These are phyloP conservation scores for Callyntrura sp. DNA, from an alignment of 2,888 invertebrate species.

Conservation along the genomic window DNA sequence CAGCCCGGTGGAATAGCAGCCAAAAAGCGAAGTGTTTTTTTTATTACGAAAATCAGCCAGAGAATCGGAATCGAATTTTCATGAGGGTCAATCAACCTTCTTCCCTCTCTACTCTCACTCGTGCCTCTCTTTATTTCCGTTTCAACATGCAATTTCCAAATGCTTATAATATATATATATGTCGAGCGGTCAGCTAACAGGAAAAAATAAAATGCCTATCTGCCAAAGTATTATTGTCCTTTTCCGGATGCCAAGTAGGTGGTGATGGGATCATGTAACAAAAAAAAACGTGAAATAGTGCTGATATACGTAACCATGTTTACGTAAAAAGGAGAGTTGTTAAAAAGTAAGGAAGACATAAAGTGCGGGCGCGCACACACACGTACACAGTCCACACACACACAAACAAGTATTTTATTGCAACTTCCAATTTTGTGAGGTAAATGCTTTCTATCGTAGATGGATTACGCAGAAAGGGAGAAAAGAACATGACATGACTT, in stretches of 20 bases:
- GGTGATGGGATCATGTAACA: slow-evolving; percentile 3
- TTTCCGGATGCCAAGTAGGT: neutral
- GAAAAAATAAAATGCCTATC: neutral
- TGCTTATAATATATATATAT: too few relatives aligned
- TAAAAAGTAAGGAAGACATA: neutral
- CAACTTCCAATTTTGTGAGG: neutral
- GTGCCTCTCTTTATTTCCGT: neutral
- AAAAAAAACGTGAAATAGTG: neutral
- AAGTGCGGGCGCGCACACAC: neutral
- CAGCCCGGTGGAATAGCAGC: neutral
- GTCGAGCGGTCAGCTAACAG: neutral
- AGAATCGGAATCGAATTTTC: neutral
- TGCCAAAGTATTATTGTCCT: neutral
- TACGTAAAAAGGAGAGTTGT: neutral
- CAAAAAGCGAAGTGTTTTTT: neutral
- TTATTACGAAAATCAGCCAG: slow-evolving; percentile 4
- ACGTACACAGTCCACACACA: neutral
- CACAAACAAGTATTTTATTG: neutral
- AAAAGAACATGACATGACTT: neutral
- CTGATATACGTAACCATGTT: neutral
- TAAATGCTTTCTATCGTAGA: neutral
- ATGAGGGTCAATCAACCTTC: slow-evolving; percentile 58
- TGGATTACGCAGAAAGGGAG: neutral
- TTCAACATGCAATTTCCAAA: neutral
- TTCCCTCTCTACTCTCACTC: neutral